Base-by-base conservation (phyloP, 92 coral and sea anemone genomes). In the Palythoa grandiflora region DNA sequence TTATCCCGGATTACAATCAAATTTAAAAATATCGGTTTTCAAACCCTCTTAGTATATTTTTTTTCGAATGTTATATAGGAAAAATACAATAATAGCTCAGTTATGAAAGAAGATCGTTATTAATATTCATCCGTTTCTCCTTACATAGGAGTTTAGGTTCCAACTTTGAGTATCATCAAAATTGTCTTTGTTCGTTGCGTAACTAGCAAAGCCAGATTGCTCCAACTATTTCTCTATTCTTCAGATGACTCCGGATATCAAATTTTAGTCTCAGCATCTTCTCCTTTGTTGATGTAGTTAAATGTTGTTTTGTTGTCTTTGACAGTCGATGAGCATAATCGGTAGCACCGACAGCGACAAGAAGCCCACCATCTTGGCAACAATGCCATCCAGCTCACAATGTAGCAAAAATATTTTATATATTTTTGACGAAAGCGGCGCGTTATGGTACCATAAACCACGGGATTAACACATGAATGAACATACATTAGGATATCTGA, bases 401-500 rank as follows among this genome's bases (percentile, higher is more conserved):
- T 47, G 65, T 20, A 81, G n/a, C 75, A 81, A n/a, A 90, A 21
- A 83, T 79, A 87, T 28, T 72, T 66, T 35, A 65, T 17, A 40
- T 87, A 78, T 54, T 68, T 47, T 20, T 73, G 84, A 13, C 91
- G 88, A 87, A 87, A 90, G 40, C 89, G 87, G 47, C 74, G 85
- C 13, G 96, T 92, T n/a, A 93, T 75, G n/a, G 90, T 87, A 35
- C 94, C 94, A 63, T 93, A 93, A 10, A 93, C 80, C 1, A 86
- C 40, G 1, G 95, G 97, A 55, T 93, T 92, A 48, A 93, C 68
- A 73, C 93, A 89, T 21, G 93, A 88, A 61, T 94, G 93, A 48
- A 90, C 51, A 9, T 71, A 83, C 61, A 87, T 87, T 10, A 92
- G 57, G 19, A 84, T 47, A 40, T 92, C 97, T 39, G 96, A 77